Conservation (phyloP, 2,888 invertebrate genomes). For the Nematopogon swammerdamellus region DNA sequence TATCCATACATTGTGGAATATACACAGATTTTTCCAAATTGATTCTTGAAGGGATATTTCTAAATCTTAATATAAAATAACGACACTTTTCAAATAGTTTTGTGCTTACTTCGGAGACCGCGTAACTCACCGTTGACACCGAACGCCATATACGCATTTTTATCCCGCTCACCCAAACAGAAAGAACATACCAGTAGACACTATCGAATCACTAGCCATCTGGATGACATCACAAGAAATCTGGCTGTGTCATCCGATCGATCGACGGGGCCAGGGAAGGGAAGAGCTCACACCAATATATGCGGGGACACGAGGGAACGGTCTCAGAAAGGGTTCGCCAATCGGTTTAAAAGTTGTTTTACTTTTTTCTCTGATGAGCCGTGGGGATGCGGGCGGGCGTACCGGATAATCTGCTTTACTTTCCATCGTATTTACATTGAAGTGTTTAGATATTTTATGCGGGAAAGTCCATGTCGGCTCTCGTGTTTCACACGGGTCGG, state of each 20-base stretch:
- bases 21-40: no score
- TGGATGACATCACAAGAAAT: not conserved
- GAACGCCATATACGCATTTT: no score
- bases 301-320: not conserved
- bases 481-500: no score
- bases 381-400: conserved; percentile 30
- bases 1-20: no score
- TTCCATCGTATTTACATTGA: not conserved
- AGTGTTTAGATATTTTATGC: not conserved
- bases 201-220: not conserved
- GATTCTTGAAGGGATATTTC: no score
- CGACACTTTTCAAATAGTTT: no score
- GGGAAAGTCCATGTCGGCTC: no score
- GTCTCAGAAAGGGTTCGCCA: conserved; percentile 24
- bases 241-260: not conserved
- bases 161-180: no score
- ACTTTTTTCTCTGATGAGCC: conserved; percentile 40
- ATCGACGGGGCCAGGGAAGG: not conserved
- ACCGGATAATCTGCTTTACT: conserved; percentile 1
- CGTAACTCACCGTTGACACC: no score
- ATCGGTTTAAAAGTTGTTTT: conserved; percentile 38
- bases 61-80: no score
- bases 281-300: not conserved
- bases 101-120: no score
- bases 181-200: not conserved